Conservation (phyloP, 2,888 invertebrate species). For the Laothoe populi region DNA sequence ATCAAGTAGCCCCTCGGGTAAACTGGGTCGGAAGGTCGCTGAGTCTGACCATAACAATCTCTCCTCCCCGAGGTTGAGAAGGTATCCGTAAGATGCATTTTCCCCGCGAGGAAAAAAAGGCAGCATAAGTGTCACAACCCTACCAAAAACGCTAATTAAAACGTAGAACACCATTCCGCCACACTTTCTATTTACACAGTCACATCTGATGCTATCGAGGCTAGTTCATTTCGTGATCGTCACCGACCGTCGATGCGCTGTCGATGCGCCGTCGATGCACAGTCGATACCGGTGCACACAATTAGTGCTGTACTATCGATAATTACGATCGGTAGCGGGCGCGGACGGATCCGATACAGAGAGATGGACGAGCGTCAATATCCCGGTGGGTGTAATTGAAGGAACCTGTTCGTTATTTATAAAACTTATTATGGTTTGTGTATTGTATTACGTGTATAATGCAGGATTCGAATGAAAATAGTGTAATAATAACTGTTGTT, state of each 20-base stretch:
- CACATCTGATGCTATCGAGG: slow-evolving; percentile 38
- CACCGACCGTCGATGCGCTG: slow-evolving; percentile 42
- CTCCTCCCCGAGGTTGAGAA: too few relatives aligned
- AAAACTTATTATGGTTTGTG: slow-evolving; percentile 23
- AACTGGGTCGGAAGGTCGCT: too few relatives aligned
- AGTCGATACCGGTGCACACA: slow-evolving; percentile 61
- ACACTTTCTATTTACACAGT: slow-evolving; percentile 20
- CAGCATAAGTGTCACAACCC: background rate
- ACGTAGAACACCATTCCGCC: background rate
- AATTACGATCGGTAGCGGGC: slow-evolving; percentile 69
- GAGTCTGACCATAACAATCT: too few relatives aligned
- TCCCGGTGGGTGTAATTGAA: slow-evolving; percentile 24
- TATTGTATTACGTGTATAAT: too few relatives aligned
- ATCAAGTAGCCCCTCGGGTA: too few relatives aligned
- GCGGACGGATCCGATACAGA: slow-evolving; percentile 45
- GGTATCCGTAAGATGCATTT: too few relatives aligned
- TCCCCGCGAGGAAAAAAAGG: too few relatives aligned
- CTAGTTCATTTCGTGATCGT: slow-evolving; percentile 49
- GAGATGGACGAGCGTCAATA: slow-evolving; percentile 32
- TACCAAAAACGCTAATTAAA: background rate
- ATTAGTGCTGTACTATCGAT: slow-evolving; percentile 74
- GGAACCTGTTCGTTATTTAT: slow-evolving; percentile 27
- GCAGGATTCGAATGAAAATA: too few relatives aligned
- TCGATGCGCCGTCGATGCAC: slow-evolving; percentile 38
- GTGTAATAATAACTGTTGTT: too few relatives aligned